Base-by-base conservation (phyloP, 1,140 invertebrate species). In the Vanessa atalanta region DNA sequence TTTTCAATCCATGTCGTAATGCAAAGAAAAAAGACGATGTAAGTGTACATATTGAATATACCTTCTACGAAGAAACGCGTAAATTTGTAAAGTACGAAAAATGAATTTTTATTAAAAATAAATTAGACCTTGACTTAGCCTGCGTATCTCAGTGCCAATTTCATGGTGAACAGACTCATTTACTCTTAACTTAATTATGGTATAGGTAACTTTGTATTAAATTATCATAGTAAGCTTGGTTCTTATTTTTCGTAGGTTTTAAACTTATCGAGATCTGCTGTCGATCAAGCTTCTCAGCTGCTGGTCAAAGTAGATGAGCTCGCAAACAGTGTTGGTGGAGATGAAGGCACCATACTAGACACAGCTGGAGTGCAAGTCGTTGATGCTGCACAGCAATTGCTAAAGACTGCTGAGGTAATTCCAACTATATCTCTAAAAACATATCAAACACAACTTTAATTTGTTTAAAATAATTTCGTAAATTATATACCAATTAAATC, bases 321-420 rank as follows among this genome's bases (percentile, higher is more conserved):
- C 31, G 76, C 68, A 15, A 55, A 65, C 15, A 70, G 31, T n/a
- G 63, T 73, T 11, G 77, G 64, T 3, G 73, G 70, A 13, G 69
- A 72, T 48, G 61, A 72, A 8, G 78, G 76, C 3, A 31, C 13
- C 12, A 60, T 47, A 8, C 50, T 79, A 15, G 77, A 75, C 43
- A 47, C 26, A 2, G 43, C 69, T 9, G 80, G 77, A 15, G 68
- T 68, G 0, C 63, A 60, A 11, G 70, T 78, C 7, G 77, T 72
- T n/a, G 77, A 79, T 26, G 73, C 78, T 53, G 72, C 78, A 20
- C 67, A 81, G n/a, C 47, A 65, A 26, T 47, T 84, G 2, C 61
- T 80, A 3, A 78, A 79, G 11, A 71, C 76, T 57, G 78, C 77
- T 15, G 75, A 83, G 74, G 83, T 85, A 70, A 64, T 51, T 12